These are phyloP conservation scores for Xestoiulus laeticollis DNA, from an alignment of 2,888 invertebrate species.

Conservation along the genomic window DNA sequence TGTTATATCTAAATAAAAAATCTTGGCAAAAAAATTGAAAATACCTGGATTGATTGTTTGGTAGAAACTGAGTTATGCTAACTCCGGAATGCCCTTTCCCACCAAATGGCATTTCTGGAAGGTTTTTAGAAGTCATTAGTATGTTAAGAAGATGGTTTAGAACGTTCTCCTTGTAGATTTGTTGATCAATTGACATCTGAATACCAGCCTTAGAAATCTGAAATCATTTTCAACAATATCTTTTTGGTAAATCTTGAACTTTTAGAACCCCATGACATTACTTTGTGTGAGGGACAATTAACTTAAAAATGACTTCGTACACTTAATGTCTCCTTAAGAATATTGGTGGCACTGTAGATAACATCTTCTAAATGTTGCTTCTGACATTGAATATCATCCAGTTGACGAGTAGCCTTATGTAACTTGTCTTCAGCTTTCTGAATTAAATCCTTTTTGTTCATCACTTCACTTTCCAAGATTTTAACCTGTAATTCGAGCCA, in stretches of 20 bases:
- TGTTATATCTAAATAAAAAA: too few relatives aligned
- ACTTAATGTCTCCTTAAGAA: background rate
- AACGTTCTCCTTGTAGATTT: background rate
- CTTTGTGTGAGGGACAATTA: too few relatives aligned
- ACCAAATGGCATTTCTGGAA: background rate
- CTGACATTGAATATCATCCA: background rate
- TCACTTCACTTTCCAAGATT: background rate
- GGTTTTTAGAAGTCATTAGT: background rate
- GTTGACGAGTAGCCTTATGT: background rate
- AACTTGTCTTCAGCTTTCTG: background rate
- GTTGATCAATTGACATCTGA: background rate
- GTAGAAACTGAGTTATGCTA: background rate
- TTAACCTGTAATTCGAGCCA: background rate
- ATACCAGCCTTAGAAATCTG: background rate
- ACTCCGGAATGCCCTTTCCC: background rate
- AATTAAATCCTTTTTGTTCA: background rate
- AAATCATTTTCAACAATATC: background rate
- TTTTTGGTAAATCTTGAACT: too few relatives aligned
- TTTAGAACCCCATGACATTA: too few relatives aligned
- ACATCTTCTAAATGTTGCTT: constrained; percentile 15
- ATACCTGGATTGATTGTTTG: background rate
- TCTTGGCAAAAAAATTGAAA: background rate
- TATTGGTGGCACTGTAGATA: background rate
- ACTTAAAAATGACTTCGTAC: too few relatives aligned
- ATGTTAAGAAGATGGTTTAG: constrained; percentile 23